Percentiles rank a stretch among this genome's conserved stretches.
phyloP scores from a whole-genome alignment of 2,888 invertebrate genomes.

The Acanthosepion esculentum region DNA sequence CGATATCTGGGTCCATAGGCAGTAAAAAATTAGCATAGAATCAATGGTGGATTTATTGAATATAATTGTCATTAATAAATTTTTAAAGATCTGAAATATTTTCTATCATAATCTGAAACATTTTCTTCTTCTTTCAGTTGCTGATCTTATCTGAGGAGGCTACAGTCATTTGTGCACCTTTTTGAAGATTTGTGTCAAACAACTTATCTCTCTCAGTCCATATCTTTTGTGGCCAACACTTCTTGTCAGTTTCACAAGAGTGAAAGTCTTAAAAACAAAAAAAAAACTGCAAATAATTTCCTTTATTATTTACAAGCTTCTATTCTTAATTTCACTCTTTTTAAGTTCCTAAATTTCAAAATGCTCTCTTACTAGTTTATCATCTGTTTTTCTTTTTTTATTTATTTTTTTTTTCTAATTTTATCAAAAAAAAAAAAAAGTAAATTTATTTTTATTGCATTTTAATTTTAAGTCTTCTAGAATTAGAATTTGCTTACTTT shows the following conservation, averaged over 20 bases:
- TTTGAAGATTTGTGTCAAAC: not conserved
- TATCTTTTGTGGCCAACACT: not conserved
- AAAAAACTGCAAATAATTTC: not conserved
- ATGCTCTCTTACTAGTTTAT: not conserved
- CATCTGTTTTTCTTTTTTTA: not conserved
- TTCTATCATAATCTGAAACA: not conserved
- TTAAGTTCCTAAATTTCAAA: not conserved
- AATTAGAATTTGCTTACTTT: not conserved
- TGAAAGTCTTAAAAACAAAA: not conserved
- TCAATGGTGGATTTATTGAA: not conserved
- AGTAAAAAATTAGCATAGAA: not conserved
- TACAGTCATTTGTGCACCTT: not conserved
- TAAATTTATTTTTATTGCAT: not conserved
- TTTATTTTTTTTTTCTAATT: no score
- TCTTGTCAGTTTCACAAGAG: not conserved
- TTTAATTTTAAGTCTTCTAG: not conserved
- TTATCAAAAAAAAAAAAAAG: not conserved
- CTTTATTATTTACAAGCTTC: not conserved
- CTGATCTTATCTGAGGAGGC: slow-evolving; percentile 54
- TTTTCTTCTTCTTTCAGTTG: slow-evolving; percentile 53
- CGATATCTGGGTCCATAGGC: not conserved
- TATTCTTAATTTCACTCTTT: not conserved
- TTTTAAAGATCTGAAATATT: not conserved
- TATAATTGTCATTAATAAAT: not conserved
- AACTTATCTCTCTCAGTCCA: not conserved